Base-by-base conservation (phyloP, 2,888 invertebrate species). In the Eupithecia pulchellata region DNA sequence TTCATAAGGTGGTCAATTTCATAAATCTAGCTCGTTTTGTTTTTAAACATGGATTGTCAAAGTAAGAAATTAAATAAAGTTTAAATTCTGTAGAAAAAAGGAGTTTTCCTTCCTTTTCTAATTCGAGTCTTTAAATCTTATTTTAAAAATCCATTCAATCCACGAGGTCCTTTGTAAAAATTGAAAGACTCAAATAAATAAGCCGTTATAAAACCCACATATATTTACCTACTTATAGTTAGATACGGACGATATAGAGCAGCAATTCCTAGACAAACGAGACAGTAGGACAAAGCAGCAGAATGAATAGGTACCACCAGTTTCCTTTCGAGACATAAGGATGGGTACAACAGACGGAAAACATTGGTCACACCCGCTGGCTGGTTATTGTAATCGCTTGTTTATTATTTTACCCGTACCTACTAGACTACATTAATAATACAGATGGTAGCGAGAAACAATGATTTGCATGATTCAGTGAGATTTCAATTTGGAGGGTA, bases 331-430 rank as follows among this genome's bases (percentile, higher is more conserved):
- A 86, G 87, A 87, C 88, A 88, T 88, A 88, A 86, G 89, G 87
- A 83, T 79, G 82, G 74, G 76, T 76, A 79, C 76, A 88, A 81
- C 91, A 91, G 87, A 91, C 89, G 91, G 91, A 88, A 92, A 86
- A 76, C 89, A 88, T 92, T 89, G 91, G 89, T 86, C 86, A 88
- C 89, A 85, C 83, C 81, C 78, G 80, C 84, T 82, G 89, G 67
- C 66, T 71, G 27, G 69, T 67, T 67, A 67, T 73, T 73, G 69
- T 73, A 64, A 66, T 62, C 25, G 34, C 60, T 65, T 68, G 52
- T 72, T 66, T 72, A 69, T 72, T 67, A 66, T 66, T 32, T 61
- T 52, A 34, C 25, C 32, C 52, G 64, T 68, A 52, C 25, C 69
- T 72, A 72, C 58, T 39, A 60, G 30, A 57, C 60, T 68, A 55